phyloP scores from a whole-genome alignment of 1,140 invertebrate species.

The Heliconius congener region DNA sequence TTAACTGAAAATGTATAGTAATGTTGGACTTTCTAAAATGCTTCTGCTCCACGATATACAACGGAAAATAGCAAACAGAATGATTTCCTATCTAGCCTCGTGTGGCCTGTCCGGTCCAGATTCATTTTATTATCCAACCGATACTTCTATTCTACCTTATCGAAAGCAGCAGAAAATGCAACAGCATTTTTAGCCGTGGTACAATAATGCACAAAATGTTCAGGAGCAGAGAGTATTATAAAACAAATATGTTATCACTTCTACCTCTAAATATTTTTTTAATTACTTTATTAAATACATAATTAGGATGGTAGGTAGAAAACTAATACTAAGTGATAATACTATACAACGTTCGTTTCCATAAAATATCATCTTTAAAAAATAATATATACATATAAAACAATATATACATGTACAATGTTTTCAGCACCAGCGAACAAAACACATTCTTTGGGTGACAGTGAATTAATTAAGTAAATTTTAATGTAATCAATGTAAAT shows the following conservation, averaged over 20 bases:
- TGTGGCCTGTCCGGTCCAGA: conserved; percentile 5
- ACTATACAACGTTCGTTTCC: too few relatives aligned
- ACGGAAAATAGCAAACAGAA: neutral
- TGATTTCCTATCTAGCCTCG: neutral
- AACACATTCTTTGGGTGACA: neutral
- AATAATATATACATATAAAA: too few relatives aligned
- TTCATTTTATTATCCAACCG: neutral
- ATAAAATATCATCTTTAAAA: too few relatives aligned
- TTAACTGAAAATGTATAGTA: neutral
- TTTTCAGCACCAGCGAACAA: neutral
- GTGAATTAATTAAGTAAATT: neutral
- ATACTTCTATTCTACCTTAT: neutral
- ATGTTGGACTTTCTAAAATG: neutral
- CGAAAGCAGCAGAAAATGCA: neutral
- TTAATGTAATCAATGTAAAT: neutral
- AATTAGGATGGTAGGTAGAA: too few relatives aligned
- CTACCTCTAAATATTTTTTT: neutral
- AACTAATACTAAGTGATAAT: too few relatives aligned
- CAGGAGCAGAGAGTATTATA: neutral
- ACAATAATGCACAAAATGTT: neutral
- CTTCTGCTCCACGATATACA: neutral
- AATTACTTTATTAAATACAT: too few relatives aligned
- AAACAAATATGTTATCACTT: neutral
- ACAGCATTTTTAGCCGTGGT: neutral
- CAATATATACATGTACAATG: neutral